These are phyloP conservation scores for Alloscopus bannaensis DNA, from an alignment of 2,888 invertebrate genomes.

Conservation along the genomic window DNA sequence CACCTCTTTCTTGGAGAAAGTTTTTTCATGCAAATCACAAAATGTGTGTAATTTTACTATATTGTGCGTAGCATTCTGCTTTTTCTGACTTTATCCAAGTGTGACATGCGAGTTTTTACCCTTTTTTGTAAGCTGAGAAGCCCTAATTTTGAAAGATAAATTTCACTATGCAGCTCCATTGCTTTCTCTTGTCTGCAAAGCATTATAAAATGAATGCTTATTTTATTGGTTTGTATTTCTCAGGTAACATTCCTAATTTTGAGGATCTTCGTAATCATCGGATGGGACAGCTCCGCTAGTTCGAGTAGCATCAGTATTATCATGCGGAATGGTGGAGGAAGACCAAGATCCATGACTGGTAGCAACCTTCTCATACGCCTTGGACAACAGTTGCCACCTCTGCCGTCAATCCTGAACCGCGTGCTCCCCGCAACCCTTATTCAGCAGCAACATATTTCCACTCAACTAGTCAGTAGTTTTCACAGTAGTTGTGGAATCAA, in stretches of 20 bases:
- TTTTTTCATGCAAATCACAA: too few species aligned
- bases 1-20: too few species aligned
- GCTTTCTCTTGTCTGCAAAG: too few species aligned
- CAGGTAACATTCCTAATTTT: constrained; percentile 68
- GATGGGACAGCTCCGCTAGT: constrained; percentile 47
- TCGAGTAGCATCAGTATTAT: constrained; percentile 47
- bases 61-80: too few species aligned
- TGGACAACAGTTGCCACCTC: constrained; percentile 48
- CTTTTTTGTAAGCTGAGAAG: too few species aligned
- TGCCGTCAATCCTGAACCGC: constrained; percentile 26
- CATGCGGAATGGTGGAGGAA: constrained; percentile 23
- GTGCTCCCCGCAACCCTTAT: constrained; percentile 27
- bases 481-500: constrained; percentile 31
- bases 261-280: constrained; percentile 67
- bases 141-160: too few species aligned
- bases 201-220: too few species aligned
- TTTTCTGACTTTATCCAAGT: too few species aligned
- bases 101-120: too few species aligned
- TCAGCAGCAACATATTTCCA: constrained; percentile 53
- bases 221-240: constrained; percentile 32
- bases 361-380: constrained; percentile 15
- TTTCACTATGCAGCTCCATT: too few species aligned
- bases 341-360: constrained; percentile 21
- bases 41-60: too few species aligned
- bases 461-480: constrained; percentile 31